These are phyloP conservation scores for Apamea monoglypha DNA, from an alignment of 2,888 invertebrate genomes.

Conservation along the genomic window DNA sequence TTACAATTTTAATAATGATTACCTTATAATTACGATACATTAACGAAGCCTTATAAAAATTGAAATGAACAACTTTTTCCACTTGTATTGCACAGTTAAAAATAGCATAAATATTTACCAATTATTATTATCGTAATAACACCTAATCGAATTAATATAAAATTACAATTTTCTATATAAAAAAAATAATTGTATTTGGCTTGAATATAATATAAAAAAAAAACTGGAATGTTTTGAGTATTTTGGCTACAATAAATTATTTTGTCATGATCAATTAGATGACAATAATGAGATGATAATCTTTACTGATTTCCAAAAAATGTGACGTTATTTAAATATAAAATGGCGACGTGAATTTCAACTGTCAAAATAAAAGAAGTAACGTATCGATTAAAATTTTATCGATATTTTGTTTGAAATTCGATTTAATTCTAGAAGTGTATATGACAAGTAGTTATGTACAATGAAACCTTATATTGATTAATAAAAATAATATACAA, in stretches of 20 bases:
- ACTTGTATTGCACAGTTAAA: slow-evolving; percentile 88
- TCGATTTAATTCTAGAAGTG: slow-evolving; percentile 68
- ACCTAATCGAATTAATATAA: slow-evolving; percentile 79
- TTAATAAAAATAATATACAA: slow-evolving; percentile 83
- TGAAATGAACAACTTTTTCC: slow-evolving; percentile 82
- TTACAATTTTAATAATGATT: slow-evolving; percentile 84
- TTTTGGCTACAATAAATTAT: slow-evolving; percentile 68
- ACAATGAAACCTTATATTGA: slow-evolving; percentile 86
- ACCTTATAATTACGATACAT: slow-evolving; percentile 70
- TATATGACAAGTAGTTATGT: slow-evolving; percentile 78
- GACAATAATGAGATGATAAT: slow-evolving; percentile 52
- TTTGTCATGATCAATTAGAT: slow-evolving; percentile 70
- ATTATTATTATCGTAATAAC: slow-evolving; percentile 75
- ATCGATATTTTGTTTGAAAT: slow-evolving; percentile 63
- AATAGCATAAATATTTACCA: slow-evolving; percentile 84
- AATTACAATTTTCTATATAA: slow-evolving; percentile 69
- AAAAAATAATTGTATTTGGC: slow-evolving; percentile 76
- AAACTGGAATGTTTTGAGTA: slow-evolving; percentile 75
- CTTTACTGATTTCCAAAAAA: slow-evolving; percentile 39
- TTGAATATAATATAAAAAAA: slow-evolving; percentile 66
- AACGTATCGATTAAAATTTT: slow-evolving; percentile 37
- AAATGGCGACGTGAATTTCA: slow-evolving; percentile 60
- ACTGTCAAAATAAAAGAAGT: slow-evolving; percentile 55
- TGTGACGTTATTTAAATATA: slow-evolving; percentile 37
- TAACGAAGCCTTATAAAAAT: slow-evolving; percentile 79